Evolutionary conservation across 2,797 vertebrate species (phyloP), one percentile per base, ranked within the genome.

Genomic region (Intellagama lesueurii): DNA sequence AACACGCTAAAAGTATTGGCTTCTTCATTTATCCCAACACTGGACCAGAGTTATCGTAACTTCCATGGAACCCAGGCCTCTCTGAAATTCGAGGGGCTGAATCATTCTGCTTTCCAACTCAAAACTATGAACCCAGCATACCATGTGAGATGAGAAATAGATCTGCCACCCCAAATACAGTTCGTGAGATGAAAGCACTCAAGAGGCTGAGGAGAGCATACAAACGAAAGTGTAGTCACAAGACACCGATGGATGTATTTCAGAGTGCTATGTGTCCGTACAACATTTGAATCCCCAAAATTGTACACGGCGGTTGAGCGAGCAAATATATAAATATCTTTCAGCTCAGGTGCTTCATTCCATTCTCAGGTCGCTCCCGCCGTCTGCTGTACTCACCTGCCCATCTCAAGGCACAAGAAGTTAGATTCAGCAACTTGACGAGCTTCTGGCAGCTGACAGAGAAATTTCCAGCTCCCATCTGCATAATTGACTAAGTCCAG

Each of bases 1-100:
- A 93, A 82, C 90, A 79, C 64, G 92, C 89, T 30, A 94, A 87
- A 87, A 92, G 91, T 88, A 85, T 88, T 22, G 47, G 44, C 44
- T 69, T 32, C 24, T 44, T 22, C 68, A 14, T 76, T 64, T 22
- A 60, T 52, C n/a, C 16, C 4, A 17, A 32, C 32, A 35, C 30
- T 32, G 22, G 11, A 12, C 28, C 28, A n/a, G 14, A n/a, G 44
- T 30, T 56, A 17, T 56, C 19, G 11, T 72, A 72, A 72, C 7
- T n/a, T 40, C 49, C 30, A 49, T 56, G 52, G 52, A 56, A 56
- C 52, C 9, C 52, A 56, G 9, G 14, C 52, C 52, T 56, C 52
- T 56, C 28, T 79, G 47, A 52, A 52, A 79, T 56, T 56, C 9
- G 14, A 56, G 52, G 52, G 14, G 52, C 52, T 11, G 52, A 56